These are phyloP conservation scores for Yoshiicerus persimilis DNA, from an alignment of 1,140 invertebrate species.

Conservation along the genomic window DNA sequence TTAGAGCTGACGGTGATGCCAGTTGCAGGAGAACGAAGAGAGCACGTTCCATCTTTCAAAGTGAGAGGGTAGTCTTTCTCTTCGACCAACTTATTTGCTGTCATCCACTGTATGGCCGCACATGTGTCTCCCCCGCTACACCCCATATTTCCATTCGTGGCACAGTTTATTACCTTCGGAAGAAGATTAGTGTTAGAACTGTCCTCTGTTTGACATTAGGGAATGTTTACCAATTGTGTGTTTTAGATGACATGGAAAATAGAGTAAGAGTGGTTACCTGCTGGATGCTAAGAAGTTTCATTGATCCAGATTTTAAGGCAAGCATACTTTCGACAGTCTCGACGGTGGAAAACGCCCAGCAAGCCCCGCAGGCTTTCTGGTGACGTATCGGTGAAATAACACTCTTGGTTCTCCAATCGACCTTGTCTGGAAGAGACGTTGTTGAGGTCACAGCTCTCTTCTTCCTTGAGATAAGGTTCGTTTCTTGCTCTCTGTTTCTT, in stretches of 20 bases:
- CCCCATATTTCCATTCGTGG: slow-evolving; percentile 69
- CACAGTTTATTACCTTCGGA: slow-evolving; percentile 76
- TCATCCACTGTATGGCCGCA: slow-evolving; percentile 70
- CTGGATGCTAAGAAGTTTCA: slow-evolving; percentile 72
- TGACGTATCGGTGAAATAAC: slow-evolving; percentile 70
- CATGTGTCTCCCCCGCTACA: slow-evolving; percentile 82
- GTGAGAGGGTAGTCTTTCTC: slow-evolving; percentile 69
- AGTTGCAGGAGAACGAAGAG: slow-evolving; percentile 10
- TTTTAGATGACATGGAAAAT: too few relatives aligned
- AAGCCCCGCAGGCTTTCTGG: slow-evolving; percentile 79
- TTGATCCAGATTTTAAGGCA: slow-evolving; percentile 65
- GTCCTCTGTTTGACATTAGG: too few relatives aligned
- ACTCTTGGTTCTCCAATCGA: slow-evolving; percentile 65
- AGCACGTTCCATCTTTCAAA: slow-evolving; percentile 63
- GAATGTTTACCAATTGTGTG: too few relatives aligned
- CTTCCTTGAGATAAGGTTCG: slow-evolving; percentile 32
- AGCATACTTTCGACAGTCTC: slow-evolving; percentile 76
- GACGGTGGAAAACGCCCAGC: slow-evolving; percentile 82
- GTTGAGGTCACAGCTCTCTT: slow-evolving; percentile 43
- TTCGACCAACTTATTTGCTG: slow-evolving; percentile 61
- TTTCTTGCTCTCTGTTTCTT: not conserved
- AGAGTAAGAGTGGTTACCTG: slow-evolving; percentile 59
- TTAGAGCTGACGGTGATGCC: slow-evolving; percentile 52
- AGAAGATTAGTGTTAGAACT: too few relatives aligned
- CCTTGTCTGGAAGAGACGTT: slow-evolving; percentile 48